Base-by-base conservation (phyloP, 2,113 vertebrate genomes). In the Gymnarchus niloticus region DNA sequence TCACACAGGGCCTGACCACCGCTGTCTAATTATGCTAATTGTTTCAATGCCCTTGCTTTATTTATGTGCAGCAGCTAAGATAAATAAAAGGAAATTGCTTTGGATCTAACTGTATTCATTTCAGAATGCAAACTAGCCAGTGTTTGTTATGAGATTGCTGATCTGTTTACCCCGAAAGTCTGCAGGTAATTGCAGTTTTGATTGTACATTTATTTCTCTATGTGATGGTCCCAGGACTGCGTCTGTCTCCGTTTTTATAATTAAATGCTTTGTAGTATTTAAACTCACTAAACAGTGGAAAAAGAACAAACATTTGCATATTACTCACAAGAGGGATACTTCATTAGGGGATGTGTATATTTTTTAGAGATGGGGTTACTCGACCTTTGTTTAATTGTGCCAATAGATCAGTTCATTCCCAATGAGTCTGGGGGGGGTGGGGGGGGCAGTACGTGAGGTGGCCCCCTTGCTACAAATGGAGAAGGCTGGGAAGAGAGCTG, bases 71-170 rank as follows among this genome's bases (percentile, higher is more conserved):
- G 95, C 96, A 96, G 96, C 96, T 97, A 97, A 98, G 97, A 98
- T 98, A 98, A 99, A 99, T 98, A 99, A 98, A 97, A 97, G 97
- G 95, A 99, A 99, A 99, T 99, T 99, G 97, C 97, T 98, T 98
- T 98, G 97, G 97, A 97, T 98, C 97, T 96, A 96, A 99, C 97
- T 98, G 96, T 98, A 98, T 98, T 98, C 96, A 97, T 98, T 97
- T 97, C 96, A 96, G 97, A 98, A 99, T 99, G 97, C 97, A 97
- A 99, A 99, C 96, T 96, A 99, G 94, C 96, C 93, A 91, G 94
- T 96, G 94, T 96, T 97, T 96, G 96, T 96, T 97, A 96, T 96
- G 96, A 96, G 95, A 96, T 95, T 96, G 96, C 96, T 96, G 96
- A 96, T 96, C 97, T 99, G 97, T 98, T 99, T 99, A 98, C 96